phyloP scores from a whole-genome alignment of 2,888 invertebrate genomes.

The Caenorhabditis sulstoni region DNA sequence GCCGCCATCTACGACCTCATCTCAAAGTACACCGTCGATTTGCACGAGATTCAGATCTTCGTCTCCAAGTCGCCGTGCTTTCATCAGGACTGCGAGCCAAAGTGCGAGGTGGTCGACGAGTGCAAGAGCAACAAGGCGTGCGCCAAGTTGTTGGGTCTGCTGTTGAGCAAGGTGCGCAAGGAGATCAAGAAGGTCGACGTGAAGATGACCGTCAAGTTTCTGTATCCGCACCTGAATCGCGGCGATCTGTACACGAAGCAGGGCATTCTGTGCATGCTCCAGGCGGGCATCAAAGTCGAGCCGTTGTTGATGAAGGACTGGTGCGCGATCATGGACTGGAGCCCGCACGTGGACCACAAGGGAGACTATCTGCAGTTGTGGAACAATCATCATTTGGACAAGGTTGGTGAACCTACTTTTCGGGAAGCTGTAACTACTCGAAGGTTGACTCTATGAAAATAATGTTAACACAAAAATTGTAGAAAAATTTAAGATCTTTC shows the following conservation, averaged over 20 bases:
- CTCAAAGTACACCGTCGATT: slow-evolving; percentile 80
- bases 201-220: slow-evolving; percentile 80
- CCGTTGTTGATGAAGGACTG: slow-evolving; percentile 81
- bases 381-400: slow-evolving; percentile 80
- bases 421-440: too few relatives aligned
- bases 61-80: slow-evolving; percentile 81
- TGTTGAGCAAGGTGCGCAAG: slow-evolving; percentile 80
- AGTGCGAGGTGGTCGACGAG: slow-evolving; percentile 81
- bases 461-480: too few relatives aligned
- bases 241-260: slow-evolving; percentile 81
- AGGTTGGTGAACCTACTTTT: too few relatives aligned
- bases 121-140: slow-evolving; percentile 80
- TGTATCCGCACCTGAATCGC: slow-evolving; percentile 80
- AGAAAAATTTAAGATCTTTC: too few relatives aligned
- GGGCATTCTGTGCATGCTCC: slow-evolving; percentile 80
- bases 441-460: too few relatives aligned
- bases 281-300: slow-evolving; percentile 79
- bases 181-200: slow-evolving; percentile 80
- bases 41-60: slow-evolving; percentile 80
- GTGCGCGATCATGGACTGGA: slow-evolving; percentile 81
- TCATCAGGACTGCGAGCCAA: slow-evolving; percentile 81
- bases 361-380: slow-evolving; percentile 80
- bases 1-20: slow-evolving; percentile 80
- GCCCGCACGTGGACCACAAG: slow-evolving; percentile 80
- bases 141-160: slow-evolving; percentile 79